Evolutionary conservation across 2,888 invertebrate species (phyloP).

Genomic region (Brachylomia viminalis): DNA sequence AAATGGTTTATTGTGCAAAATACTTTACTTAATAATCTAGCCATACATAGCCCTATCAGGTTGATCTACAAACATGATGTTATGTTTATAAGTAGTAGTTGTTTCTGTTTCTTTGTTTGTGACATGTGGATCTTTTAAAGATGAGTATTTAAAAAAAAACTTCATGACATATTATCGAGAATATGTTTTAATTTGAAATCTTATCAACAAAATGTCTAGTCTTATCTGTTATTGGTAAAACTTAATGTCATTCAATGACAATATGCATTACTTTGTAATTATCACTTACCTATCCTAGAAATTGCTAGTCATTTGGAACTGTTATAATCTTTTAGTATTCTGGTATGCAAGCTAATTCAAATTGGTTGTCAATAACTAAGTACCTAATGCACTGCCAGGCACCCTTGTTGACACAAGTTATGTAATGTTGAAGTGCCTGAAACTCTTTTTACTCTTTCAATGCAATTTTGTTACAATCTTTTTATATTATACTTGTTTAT

Average conservation of each 20-base stretch:
- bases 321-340: background rate
- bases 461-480: background rate
- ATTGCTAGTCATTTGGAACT: conserved; percentile 8
- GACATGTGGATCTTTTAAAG: background rate
- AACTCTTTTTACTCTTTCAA: background rate
- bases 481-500: background rate
- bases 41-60: background rate
- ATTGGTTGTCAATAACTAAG: background rate
- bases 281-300: conserved; percentile 10
- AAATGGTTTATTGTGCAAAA: background rate
- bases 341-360: background rate
- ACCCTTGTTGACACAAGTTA: conserved; percentile 16
- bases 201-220: conserved; percentile 1
- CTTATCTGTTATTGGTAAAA: conserved; percentile 42
- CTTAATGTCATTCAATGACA: conserved; percentile 53
- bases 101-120: background rate
- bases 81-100: background rate
- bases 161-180: background rate
- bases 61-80: background rate
- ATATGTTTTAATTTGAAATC: conserved; percentile 15
- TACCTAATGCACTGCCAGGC: background rate
- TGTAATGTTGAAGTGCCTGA: conserved; percentile 17
- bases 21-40: background rate
- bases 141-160: background rate
- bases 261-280: conserved; percentile 25